Evolutionary conservation across 2,113 vertebrate species (phyloP).

Genomic region (Mustela lutreola): DNA sequence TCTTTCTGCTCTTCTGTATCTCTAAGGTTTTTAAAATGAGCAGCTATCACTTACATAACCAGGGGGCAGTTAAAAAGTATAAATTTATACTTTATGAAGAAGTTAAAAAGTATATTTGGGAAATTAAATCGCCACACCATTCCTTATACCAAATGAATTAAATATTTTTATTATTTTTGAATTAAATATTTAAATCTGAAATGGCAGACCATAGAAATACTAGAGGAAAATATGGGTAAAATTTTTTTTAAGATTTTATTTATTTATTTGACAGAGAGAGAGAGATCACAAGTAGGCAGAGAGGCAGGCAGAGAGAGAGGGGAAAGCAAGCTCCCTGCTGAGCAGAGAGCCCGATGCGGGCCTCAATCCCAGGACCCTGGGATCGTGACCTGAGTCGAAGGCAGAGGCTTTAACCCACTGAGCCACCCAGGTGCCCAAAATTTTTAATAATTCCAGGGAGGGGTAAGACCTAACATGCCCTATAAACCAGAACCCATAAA

Average conservation of each 20-base stretch:
- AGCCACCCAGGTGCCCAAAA: background rate
- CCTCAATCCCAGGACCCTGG: too few species aligned
- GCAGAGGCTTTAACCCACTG: too few species aligned
- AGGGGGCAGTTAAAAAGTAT: background rate
- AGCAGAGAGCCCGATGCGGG: too few species aligned
- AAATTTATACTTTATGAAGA: background rate
- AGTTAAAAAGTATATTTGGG: conserved; percentile 40
- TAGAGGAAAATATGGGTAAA: background rate
- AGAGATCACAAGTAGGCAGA: too few species aligned
- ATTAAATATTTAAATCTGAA: conserved; percentile 52
- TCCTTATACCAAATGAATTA: conserved; percentile 39
- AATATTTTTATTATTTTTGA: background rate
- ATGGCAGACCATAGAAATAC: background rate
- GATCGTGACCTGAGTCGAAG: too few species aligned
- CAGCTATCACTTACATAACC: conserved; percentile 28
- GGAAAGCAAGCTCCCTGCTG: too few species aligned
- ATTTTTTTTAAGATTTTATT: too few species aligned
- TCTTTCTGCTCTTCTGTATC: background rate
- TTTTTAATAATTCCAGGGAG: background rate
- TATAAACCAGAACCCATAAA: conserved; percentile 10
- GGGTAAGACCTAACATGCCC: background rate
- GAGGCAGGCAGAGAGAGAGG: too few species aligned
- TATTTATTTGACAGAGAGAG: too few species aligned
- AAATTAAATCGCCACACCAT: conserved; percentile 50
- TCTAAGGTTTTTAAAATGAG: background rate